Base-by-base conservation (phyloP, 2,888 invertebrate species). In the Vesta saturnalis region DNA sequence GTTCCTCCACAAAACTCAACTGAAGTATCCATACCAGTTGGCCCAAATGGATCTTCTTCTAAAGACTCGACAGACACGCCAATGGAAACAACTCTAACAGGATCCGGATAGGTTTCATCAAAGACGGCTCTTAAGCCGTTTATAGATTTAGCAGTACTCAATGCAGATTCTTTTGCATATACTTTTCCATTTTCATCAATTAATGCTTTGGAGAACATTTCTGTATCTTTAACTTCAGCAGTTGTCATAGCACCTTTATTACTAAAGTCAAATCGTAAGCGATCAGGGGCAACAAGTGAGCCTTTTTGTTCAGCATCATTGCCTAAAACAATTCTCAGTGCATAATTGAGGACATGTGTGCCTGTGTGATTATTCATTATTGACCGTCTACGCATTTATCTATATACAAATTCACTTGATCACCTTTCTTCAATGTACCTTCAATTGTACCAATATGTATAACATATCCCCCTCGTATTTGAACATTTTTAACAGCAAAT, bases 1-100 rank as follows among this genome's bases (percentile, higher is more conserved):
- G 99, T 99, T 76, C 99, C 99, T 66, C 99, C 99, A 84, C 99
- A 99, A 86, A 99, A 99, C 86, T 99, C 99, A 4, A 99, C 94
- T 1, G 99, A 97, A 0, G 97, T 97, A 67, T 91, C 87, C 58
- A 89, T 89, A 0, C 94, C 98, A 46, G 88, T 89, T 16, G 90
- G 88, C 18, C 93, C 90, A 62, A 92, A 89, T 0, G 99, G 98
- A 85, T 99, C 92, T 21, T 88, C 86, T 81, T 97, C 92, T 49
- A 99, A 86, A 52, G 94, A 88, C 75, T 97, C 97, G 4, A 99
- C 93, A 0, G 97, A 91, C 47, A 97, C 65, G 16, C 99, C 99
- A 75, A 99, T 92, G 21, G 96, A 95, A 47, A 99, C 95, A 4
- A 99, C 90, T 76, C 94, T 87, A 1, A 95, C 95, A 4, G 99